Evolutionary conservation across 2,797 vertebrate species (phyloP).

Genomic region (Halcyon chelicuti): DNA sequence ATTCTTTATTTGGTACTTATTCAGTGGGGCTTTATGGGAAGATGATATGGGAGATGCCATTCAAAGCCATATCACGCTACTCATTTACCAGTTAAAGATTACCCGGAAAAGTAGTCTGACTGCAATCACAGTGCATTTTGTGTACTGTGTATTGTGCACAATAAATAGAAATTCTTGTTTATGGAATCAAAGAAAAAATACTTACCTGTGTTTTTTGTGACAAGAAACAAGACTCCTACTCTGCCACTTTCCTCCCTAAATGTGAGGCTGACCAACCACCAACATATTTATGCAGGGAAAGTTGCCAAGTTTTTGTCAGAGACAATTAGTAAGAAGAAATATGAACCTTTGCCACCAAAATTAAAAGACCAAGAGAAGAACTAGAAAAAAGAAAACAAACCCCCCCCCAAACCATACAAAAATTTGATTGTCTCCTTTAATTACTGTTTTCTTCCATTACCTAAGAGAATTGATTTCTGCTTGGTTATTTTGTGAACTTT

Average conservation of each 20-base stretch:
- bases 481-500: neutral
- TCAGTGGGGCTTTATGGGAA: neutral
- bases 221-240: neutral
- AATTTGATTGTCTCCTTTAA: neutral
- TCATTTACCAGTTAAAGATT: neutral
- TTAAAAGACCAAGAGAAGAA: neutral
- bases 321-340: conserved; percentile 28
- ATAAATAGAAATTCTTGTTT: neutral
- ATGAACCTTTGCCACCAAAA: neutral
- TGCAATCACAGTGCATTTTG: neutral
- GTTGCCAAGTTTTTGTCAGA: conserved; percentile 52
- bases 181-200: neutral
- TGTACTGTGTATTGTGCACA: neutral
- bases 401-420: fast-evolving
- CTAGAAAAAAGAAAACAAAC: neutral
- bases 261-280: neutral
- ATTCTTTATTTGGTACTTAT: conserved; percentile 18
- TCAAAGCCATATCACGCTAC: neutral
- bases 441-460: neutral
- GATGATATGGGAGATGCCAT: neutral
- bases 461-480: neutral
- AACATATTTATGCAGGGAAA: neutral
- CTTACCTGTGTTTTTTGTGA: neutral
- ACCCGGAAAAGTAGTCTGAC: neutral
- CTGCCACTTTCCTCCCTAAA: conserved; percentile 2